A percentile compares a stretch with the other conserved stretches of the same genome.
phyloP scores from a whole-genome alignment of 2,113 vertebrate species.

The Neolamprologus modestus region DNA sequence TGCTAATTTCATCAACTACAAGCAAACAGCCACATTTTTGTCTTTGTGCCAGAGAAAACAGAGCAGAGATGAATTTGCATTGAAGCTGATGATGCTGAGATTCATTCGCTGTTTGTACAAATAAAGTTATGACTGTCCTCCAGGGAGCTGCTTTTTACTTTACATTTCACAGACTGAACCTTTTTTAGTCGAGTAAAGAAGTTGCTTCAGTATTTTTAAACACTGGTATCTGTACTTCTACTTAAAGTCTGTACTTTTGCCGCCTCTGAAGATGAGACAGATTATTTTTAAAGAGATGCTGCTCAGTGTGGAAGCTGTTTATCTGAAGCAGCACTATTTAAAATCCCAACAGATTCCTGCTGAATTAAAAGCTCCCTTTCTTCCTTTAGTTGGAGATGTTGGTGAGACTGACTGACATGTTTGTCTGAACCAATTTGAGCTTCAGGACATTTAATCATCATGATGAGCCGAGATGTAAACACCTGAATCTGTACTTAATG shows the following conservation, averaged over 20 bases:
- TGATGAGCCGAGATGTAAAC: rapidly evolving
- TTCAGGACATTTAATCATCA: not conserved
- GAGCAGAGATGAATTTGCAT: not conserved
- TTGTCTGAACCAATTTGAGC: rapidly evolving
- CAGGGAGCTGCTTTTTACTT: not conserved
- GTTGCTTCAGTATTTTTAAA: not conserved
- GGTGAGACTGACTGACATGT: not conserved
- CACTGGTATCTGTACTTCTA: rapidly evolving
- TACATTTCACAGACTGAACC: not conserved
- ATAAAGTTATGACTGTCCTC: not conserved
- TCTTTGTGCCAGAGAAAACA: not conserved
- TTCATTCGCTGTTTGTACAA: rapidly evolving
- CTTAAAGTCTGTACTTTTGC: rapidly evolving
- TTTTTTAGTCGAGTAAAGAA: not conserved
- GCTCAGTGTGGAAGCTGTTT: rapidly evolving
- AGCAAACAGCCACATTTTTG: not conserved
- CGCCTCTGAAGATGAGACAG: not conserved
- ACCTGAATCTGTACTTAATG: not conserved
- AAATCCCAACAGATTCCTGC: not conserved
- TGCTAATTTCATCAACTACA: not conserved
- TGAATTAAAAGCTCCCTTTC: not conserved
- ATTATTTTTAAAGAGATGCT: not conserved
- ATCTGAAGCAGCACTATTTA: not conserved
- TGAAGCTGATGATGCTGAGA: not conserved
- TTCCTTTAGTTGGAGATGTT: not conserved